phyloP scores from a whole-genome alignment of 1,140 invertebrate species.

The Trachymyrmex septentrionalis region DNA sequence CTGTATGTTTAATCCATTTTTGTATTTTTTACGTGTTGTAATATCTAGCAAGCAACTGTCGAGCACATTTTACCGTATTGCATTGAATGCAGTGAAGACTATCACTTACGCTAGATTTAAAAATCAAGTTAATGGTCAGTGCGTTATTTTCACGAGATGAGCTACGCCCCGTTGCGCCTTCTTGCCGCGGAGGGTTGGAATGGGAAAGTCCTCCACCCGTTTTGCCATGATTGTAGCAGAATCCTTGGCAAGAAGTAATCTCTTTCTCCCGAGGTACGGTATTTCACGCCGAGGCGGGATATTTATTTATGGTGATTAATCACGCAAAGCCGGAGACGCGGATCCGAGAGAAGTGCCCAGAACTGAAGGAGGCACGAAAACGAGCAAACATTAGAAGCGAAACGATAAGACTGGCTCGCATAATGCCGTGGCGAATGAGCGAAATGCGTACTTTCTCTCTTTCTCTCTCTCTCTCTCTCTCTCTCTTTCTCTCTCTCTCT shows the following conservation, averaged over 20 bases:
- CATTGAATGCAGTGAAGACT: neutral
- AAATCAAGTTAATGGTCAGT: conserved; percentile 61
- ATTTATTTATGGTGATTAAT: conserved; percentile 73
- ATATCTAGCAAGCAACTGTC: conserved; percentile 4
- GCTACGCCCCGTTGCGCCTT: conserved; percentile 46
- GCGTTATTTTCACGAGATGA: conserved; percentile 56
- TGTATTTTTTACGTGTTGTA: neutral
- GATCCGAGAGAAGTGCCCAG: conserved; percentile 24
- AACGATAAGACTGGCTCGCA: conserved; percentile 60
- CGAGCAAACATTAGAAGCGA: conserved; percentile 65
- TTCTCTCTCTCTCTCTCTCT: conserved; percentile 47
- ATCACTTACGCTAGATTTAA: conserved; percentile 54
- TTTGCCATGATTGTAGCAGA: conserved; percentile 51
- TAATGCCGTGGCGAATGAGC: conserved; percentile 51
- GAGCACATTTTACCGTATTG: conserved; percentile 16
- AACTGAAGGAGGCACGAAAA: conserved; percentile 41
- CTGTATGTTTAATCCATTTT: neutral
- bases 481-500: conserved; percentile 27
- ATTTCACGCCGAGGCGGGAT: conserved; percentile 57
- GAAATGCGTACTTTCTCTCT: conserved; percentile 35
- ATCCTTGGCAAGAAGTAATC: conserved; percentile 58
- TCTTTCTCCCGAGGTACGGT: conserved; percentile 56
- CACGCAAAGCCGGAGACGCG: conserved; percentile 62
- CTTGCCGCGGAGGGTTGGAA: neutral
- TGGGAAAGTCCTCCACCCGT: neutral